phyloP scores from a whole-genome alignment of 2,888 invertebrate species.

The Eupithecia tripunctaria region DNA sequence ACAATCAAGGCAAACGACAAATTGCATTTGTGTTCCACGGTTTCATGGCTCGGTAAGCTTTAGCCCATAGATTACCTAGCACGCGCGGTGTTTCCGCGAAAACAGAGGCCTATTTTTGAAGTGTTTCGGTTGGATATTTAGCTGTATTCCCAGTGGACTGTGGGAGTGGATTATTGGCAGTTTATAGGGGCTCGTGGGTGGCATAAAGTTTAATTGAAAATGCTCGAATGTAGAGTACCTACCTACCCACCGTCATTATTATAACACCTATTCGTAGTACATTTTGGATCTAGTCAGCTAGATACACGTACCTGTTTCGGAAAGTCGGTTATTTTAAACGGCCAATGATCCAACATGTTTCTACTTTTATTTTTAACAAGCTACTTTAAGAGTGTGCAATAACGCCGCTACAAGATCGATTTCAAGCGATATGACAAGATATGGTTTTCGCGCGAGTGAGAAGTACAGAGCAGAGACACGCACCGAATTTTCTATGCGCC shows the following conservation, averaged over 20 bases:
- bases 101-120: not conserved
- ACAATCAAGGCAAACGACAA: slow-evolving; percentile 1
- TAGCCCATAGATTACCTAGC: not conserved
- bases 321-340: not conserved
- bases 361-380: not conserved
- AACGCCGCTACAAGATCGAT: no score
- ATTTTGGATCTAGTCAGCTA: not conserved
- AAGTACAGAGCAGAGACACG: no score
- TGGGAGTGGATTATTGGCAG: not conserved
- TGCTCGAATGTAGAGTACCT: not conserved
- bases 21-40: not conserved
- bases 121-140: not conserved
- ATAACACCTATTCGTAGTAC: not conserved
- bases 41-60: not conserved
- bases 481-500: no score
- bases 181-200: not conserved
- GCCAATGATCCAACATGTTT: not conserved
- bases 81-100: not conserved
- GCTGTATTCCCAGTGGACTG: not conserved
- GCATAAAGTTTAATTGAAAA: not conserved
- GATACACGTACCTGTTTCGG: not conserved
- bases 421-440: no score
- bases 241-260: no score
- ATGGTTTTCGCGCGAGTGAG: no score
- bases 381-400: no score